Base-by-base conservation (phyloP, 1,140 invertebrate species). In the Drosophila bifasciata region DNA sequence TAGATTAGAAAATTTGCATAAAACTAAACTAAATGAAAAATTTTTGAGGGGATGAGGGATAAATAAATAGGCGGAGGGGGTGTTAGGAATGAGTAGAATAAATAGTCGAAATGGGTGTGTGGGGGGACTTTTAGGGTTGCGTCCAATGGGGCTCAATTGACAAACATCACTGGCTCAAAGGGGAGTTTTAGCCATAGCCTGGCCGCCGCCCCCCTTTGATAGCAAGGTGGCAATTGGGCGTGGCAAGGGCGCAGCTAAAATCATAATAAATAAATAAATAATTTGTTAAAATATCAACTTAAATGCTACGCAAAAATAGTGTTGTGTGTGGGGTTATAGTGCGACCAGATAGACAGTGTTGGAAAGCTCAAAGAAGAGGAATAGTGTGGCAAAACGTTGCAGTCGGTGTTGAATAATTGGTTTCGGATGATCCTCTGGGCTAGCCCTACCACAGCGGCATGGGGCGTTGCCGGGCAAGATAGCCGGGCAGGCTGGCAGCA, bases 141-240 rank as follows among this genome's bases (percentile, higher is more conserved):
- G 73, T 44, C 50, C 76, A 49, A 49, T 51, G 63, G 19, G 19
- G 66, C 71, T 21, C 77, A 85, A 90, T 90, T 90, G 88, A 62
- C 88, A 69, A 68, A 55, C 89, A 89, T 90, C 88, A 76, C 88
- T 75, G 83, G 70, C 39, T 81, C 89, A 89, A 90, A 90, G 88
- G 89, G 75, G 43, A 36, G 32, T n/a, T n/a, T n/a, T n/a, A n/a
- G 19, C 19, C 19, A 21, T 2, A 21, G 52, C 28, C 28, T 7
- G 41, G 3, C 8, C n/a, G 21, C 58, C 67, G 59, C 83, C 90
- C 67, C 62, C 83, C 90, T 77, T 91, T 83, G 89, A 80, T 90
- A 91, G 90, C 90, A 91, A 91, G 90, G 90, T 58, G 90, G 72
- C 90, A 91, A 91, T 91, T 90, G 80, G 67, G 68, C 79, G 76